Evolutionary conservation across 2,113 vertebrate genomes (phyloP).

Genomic region (Tyrannus savana): DNA sequence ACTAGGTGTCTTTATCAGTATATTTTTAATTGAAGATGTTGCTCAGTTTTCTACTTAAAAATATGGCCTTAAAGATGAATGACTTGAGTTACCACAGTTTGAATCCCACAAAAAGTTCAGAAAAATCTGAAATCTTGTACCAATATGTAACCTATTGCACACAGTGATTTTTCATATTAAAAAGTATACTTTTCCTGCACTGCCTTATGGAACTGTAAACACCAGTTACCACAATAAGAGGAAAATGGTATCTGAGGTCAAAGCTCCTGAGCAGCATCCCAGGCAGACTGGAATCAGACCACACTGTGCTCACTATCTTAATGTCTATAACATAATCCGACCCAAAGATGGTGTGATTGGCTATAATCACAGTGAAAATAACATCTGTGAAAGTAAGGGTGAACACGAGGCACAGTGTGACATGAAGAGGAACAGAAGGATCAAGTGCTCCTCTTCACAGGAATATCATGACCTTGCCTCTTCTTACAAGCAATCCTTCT

Average conservation of each 20-base stretch:
- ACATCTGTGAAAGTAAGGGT: background rate
- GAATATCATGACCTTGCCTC: background rate
- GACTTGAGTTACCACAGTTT: background rate
- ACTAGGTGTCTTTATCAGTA: accelerated
- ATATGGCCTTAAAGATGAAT: background rate
- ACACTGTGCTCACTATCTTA: background rate
- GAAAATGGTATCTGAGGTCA: background rate
- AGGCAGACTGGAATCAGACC: background rate
- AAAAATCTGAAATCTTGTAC: background rate
- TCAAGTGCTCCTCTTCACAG: background rate
- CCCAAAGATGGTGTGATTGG: background rate
- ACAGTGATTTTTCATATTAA: background rate
- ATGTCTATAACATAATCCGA: background rate
- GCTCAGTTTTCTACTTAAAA: background rate
- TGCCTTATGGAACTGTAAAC: background rate
- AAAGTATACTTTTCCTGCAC: background rate
- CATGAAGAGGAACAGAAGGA: background rate
- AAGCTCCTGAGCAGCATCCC: background rate
- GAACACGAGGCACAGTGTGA: background rate
- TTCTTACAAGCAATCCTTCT: background rate
- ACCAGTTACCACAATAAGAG: background rate
- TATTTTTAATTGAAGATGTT: background rate
- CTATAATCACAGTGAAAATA: background rate
- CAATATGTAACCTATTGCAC: background rate
- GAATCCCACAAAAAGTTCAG: background rate